A percentile compares a stretch with the other conserved stretches of the same genome.
phyloP scores from a whole-genome alignment of 30 jellyfish, hydroid and myxozoan genomes.

The Clytia hemisphaerica region DNA sequence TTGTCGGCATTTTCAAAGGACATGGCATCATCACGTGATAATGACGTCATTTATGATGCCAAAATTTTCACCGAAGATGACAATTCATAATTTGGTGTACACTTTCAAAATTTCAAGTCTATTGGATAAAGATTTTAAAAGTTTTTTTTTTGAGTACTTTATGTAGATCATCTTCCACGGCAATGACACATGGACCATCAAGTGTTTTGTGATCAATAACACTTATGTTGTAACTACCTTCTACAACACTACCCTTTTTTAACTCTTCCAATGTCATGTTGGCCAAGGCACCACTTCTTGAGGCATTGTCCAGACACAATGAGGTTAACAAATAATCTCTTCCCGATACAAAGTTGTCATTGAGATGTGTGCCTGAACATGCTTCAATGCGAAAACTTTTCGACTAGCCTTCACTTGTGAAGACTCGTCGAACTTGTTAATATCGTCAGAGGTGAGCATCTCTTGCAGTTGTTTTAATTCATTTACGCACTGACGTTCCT shows the following conservation, averaged over 20 bases:
- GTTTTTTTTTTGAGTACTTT: too few relatives aligned
- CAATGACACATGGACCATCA: too few relatives aligned
- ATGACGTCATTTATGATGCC: too few relatives aligned
- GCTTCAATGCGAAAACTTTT: neutral
- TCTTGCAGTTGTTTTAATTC: slow-evolving; percentile 14
- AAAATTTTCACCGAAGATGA: too few relatives aligned
- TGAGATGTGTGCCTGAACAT: too few relatives aligned
- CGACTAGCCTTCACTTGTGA: neutral
- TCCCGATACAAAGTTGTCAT: neutral
- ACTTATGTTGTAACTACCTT: neutral
- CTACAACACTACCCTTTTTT: neutral
- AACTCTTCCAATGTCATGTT: slow-evolving; percentile 16
- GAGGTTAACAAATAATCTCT: neutral
- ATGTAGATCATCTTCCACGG: too few relatives aligned
- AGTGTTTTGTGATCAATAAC: slow-evolving; percentile 21
- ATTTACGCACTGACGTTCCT: neutral
- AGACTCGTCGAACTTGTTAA: neutral
- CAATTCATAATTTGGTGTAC: too few relatives aligned
- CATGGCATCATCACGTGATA: too few relatives aligned
- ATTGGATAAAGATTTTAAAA: too few relatives aligned
- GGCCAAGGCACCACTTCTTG: slow-evolving; percentile 33
- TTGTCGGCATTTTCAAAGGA: too few relatives aligned
- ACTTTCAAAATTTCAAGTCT: too few relatives aligned
- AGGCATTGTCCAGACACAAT: slow-evolving; percentile 28
- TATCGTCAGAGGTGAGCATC: slow-evolving; percentile 10